Evolutionary conservation across 2,888 invertebrate genomes (phyloP), one percentile per base, ranked within the genome.

Genomic region (Netelia virgata): DNA sequence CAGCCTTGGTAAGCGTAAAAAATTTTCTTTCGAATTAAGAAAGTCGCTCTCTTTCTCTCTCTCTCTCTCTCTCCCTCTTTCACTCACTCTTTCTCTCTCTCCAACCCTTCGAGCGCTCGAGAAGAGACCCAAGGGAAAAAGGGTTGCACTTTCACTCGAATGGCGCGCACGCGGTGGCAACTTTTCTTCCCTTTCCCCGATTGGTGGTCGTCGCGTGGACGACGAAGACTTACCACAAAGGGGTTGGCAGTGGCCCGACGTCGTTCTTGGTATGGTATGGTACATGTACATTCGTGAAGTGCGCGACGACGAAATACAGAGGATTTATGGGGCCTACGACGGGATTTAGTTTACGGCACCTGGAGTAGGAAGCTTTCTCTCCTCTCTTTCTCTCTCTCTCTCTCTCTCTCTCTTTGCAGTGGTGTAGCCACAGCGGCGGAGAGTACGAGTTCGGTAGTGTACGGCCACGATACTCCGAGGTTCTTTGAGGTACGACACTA

Each of bases 341-440:
- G 81, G 86, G 87, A 87, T 87, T 87, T 87, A 86, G 85, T 87
- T 85, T 82, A 84, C 84, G 80, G 81, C 76, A 83, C 78, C 73
- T 36, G 84, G 69, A 61, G 68, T 47, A 73, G 57, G 43, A 77
- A 63, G 82, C 50, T 50, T 50, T 75, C 53, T 79, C 59, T n/a
- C n/a, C n/a, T n/a, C n/a, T n/a, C n/a, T n/a, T n/a, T n/a, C n/a
- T n/a, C n/a, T n/a, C n/a, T n/a, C n/a, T n/a, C n/a, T n/a, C n/a
- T 43, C 43, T 1, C 43, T 43, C 43, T 43, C 11, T 47, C 63
- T 14, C 53, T 75, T 18, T 74, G 50, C 23, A 43, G 75, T 69
- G 28, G 20, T n/a, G 43, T 11, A 14, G 68, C 59, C 18, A 77
- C 57, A 47, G 18, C 64, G 78, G 20, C 64, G 50, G 75, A 69